These are phyloP conservation scores for Forficula auricularia DNA, from an alignment of 1,140 invertebrate genomes.

Conservation along the genomic window DNA sequence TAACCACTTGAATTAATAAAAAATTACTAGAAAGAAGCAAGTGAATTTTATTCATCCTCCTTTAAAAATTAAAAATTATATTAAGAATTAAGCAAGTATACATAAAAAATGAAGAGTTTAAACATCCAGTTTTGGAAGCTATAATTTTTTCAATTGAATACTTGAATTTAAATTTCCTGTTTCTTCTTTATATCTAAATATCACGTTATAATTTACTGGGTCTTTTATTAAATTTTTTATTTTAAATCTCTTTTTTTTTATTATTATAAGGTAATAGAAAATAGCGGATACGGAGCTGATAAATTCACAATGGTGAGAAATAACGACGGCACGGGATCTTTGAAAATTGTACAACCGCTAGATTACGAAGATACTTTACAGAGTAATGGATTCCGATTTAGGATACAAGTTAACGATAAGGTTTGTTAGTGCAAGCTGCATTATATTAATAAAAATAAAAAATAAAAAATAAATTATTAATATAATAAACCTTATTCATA, in stretches of 20 bases:
- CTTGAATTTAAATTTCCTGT: no score
- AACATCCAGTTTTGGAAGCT: no score
- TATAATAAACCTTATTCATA: not conserved
- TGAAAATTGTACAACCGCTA: slow-evolving; percentile 85
- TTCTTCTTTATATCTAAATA: not conserved
- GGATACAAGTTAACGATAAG: slow-evolving; percentile 84
- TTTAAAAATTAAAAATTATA: no score
- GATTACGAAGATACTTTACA: slow-evolving; percentile 84
- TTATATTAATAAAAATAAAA: not conserved
- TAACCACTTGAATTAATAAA: no score
- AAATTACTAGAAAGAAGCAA: no score
- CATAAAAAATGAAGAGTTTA: no score
- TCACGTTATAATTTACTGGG: slow-evolving; percentile 7
- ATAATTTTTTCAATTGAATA: no score
- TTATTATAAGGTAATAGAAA: slow-evolving; percentile 80
- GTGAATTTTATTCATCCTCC: no score
- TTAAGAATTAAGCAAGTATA: no score
- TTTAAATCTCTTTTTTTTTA: no score
- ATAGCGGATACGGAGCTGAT: slow-evolving; percentile 83
- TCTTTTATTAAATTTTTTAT: no score
- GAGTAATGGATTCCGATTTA: slow-evolving; percentile 81
- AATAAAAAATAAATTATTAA: no score
- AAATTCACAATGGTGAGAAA: slow-evolving; percentile 95
- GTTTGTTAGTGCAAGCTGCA: slow-evolving; percentile 18
- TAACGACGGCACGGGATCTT: slow-evolving; percentile 83